These are phyloP conservation scores for Cydia splendana DNA, from an alignment of 1,140 invertebrate genomes.

Conservation along the genomic window DNA sequence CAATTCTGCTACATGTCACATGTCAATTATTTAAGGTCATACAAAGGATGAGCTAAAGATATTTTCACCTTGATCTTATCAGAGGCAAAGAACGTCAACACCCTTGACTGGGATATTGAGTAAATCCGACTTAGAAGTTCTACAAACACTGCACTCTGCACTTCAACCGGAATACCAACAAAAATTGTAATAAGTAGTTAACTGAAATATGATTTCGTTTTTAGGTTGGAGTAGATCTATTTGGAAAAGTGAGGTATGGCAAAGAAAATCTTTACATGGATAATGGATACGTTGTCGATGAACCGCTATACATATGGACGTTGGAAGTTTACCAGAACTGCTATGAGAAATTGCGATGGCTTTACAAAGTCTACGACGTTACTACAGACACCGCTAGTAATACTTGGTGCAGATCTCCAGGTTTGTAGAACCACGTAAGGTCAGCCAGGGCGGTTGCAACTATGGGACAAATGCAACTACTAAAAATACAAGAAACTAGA, in stretches of 20 bases:
- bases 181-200: too few species aligned
- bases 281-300: conserved; percentile 81
- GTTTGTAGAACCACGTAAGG: conserved; percentile 39
- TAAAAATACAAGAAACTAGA: too few species aligned
- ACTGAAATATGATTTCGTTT: conserved; percentile 30
- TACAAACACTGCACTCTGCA: too few species aligned
- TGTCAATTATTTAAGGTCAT: too few species aligned
- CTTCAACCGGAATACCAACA: too few species aligned
- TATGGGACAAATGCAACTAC: too few species aligned
- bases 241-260: conserved; percentile 83
- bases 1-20: too few species aligned
- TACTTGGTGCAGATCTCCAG: conserved; percentile 79
- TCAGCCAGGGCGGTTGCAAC: not conserved
- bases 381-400: conserved; percentile 70
- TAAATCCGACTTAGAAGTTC: too few species aligned
- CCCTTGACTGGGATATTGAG: too few species aligned
- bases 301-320: conserved; percentile 56
- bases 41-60: too few species aligned
- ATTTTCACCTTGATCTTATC: too few species aligned
- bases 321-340: conserved; percentile 52
- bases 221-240: conserved; percentile 77
- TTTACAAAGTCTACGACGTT: conserved; percentile 57
- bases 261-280: conserved; percentile 82
- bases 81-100: too few species aligned
- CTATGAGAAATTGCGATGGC: conserved; percentile 52